These are phyloP conservation scores for Clarias batrachus DNA, from an alignment of 2,113 vertebrate genomes.

Conservation along the genomic window DNA sequence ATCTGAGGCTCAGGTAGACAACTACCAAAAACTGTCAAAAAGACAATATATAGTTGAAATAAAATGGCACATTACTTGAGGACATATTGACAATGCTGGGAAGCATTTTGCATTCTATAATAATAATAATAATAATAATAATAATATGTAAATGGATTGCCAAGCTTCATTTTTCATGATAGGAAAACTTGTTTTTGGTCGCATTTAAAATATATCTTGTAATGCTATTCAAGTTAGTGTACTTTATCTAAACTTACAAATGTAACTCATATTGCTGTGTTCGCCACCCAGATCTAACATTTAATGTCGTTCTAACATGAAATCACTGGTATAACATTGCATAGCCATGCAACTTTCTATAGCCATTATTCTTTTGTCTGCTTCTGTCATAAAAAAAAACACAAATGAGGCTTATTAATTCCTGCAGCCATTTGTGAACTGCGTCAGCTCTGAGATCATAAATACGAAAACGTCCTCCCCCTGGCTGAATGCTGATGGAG, in stretches of 20 bases:
- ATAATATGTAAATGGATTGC: no score
- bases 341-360: background rate
- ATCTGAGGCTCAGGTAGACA: no score
- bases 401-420: background rate
- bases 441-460: constrained; percentile 6
- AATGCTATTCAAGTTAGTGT: background rate
- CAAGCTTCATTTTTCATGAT: no score
- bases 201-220: background rate
- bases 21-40: no score
- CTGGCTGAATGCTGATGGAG: background rate
- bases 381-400: background rate
- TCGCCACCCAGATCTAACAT: background rate
- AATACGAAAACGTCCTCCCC: background rate
- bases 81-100: background rate
- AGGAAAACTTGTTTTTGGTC: background rate
- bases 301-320: background rate
- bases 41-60: background rate
- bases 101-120: background rate
- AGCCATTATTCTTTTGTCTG: background rate
- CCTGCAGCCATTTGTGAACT: background rate
- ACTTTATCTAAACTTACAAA: background rate
- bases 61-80: background rate
- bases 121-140: background rate
- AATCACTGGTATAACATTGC: background rate
- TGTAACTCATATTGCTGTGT: background rate